A percentile compares a stretch with the other conserved stretches of the same genome.
Conservation (phyloP, 30 jellyfish, hydroid and myxozoan genomes). For the Mastigias papua region DNA sequence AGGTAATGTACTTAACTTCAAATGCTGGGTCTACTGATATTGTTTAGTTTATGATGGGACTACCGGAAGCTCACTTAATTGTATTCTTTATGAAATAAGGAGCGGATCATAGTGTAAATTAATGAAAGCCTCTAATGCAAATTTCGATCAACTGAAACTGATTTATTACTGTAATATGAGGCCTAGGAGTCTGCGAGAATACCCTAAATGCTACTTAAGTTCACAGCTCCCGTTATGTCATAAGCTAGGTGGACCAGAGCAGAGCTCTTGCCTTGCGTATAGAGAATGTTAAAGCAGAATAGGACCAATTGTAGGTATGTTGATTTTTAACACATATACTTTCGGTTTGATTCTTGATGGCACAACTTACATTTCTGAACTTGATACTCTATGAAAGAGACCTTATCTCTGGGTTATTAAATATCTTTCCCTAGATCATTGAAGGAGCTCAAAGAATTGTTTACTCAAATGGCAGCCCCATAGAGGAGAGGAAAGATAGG, state of each 20-base stretch:
- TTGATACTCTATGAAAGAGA: background rate
- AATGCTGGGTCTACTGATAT: no score
- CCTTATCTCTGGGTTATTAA: no score
- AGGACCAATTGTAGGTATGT: no score
- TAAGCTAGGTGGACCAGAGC: background rate
- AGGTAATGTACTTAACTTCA: no score
- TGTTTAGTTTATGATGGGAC: no score
- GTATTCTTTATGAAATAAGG: background rate
- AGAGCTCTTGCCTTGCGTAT: background rate
- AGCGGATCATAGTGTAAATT: background rate
- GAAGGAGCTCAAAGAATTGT: constrained; percentile 63
- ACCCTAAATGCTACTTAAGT: no score
- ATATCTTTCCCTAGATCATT: constrained; percentile 36
- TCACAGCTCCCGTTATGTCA: no score
- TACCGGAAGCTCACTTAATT: no score
- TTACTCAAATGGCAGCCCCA: constrained; percentile 33
- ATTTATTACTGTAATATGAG: background rate
- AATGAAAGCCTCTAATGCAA: background rate
- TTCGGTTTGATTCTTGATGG: background rate
- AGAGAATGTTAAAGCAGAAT: no score
- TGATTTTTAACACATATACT: no score
- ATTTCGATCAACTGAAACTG: background rate
- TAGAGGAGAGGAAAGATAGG: constrained; percentile 28
- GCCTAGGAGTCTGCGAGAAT: background rate
- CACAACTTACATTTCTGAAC: no score